Conservation (phyloP, 2,888 invertebrate species). For the Erebia epiphron region DNA sequence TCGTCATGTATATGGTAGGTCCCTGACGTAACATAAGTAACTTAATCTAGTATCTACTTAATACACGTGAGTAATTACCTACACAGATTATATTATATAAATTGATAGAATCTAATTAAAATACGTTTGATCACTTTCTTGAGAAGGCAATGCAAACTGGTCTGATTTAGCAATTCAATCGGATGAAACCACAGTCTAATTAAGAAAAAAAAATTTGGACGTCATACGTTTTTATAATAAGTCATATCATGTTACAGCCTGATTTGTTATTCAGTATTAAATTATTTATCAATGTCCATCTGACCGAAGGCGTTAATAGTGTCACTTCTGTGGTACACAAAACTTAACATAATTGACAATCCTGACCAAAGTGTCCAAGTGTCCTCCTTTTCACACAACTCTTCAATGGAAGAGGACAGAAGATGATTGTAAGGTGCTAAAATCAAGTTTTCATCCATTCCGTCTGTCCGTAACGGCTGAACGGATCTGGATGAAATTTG, state of each 20-base stretch:
- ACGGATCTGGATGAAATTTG: no score
- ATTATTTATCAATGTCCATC: not conserved
- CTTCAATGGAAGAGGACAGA: not conserved
- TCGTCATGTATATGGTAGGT: no score
- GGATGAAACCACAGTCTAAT: not conserved
- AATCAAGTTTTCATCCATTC: no score
- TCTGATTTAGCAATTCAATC: slow-evolving; percentile 14
- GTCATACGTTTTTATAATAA: slow-evolving; percentile 5
- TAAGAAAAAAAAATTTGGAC: not conserved
- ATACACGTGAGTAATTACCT: no score
- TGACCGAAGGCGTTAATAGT: slow-evolving; percentile 12
- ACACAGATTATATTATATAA: not conserved
- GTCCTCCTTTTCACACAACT: not conserved
- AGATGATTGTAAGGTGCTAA: not conserved
- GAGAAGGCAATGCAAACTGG: not conserved
- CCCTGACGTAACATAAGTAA: no score
- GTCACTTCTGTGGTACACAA: slow-evolving; percentile 5
- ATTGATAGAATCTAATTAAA: slow-evolving; percentile 1
- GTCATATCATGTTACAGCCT: slow-evolving; percentile 14
- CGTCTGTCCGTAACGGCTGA: no score
- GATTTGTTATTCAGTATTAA: slow-evolving; percentile 7
- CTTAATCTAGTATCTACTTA: no score
- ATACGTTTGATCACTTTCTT: not conserved
- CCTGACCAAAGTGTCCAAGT: not conserved
- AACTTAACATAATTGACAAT: not conserved